A percentile compares a stretch with the other conserved stretches of the same genome.
Conservation (phyloP, 2,797 vertebrate species). For the Rhabdomys pumilio region DNA sequence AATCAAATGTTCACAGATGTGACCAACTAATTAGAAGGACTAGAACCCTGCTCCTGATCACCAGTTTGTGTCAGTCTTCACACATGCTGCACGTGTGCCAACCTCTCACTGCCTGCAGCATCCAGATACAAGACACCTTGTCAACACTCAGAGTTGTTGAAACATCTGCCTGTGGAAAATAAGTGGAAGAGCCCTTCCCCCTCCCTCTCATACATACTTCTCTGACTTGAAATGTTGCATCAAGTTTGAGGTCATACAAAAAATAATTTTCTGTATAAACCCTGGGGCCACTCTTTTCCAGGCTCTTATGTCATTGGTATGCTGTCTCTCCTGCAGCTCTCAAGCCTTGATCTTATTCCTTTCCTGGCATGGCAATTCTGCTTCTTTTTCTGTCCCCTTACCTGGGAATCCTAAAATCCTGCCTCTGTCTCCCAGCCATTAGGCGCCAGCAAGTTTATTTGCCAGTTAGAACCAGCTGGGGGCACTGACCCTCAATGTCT, state of each 20-base stretch:
- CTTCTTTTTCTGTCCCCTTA: too few relatives aligned
- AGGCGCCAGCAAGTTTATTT: too few relatives aligned
- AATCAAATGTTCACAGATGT: not conserved
- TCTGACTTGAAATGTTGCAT: conserved; percentile 16
- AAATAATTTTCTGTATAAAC: not conserved
- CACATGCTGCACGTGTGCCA: not conserved
- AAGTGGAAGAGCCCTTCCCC: not conserved
- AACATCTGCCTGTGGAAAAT: conserved; percentile 56
- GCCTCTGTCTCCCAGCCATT: too few relatives aligned
- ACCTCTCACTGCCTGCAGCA: not conserved
- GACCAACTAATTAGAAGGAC: not conserved
- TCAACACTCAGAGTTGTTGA: not conserved
- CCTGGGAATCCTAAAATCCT: too few relatives aligned
- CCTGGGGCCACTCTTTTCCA: too few relatives aligned
- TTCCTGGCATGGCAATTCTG: too few relatives aligned
- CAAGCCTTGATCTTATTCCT: too few relatives aligned
- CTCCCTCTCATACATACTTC: not conserved
- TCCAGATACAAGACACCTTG: not conserved
- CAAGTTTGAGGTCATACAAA: conserved; percentile 4
- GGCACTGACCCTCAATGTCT: too few relatives aligned
- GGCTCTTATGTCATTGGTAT: too few relatives aligned
- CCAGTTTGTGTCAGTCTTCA: not conserved
- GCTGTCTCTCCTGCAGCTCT: too few relatives aligned
- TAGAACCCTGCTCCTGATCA: not conserved
- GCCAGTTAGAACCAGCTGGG: too few relatives aligned